phyloP scores from a whole-genome alignment of 2,888 invertebrate genomes.

The Rhagophthalmus giganteus region DNA sequence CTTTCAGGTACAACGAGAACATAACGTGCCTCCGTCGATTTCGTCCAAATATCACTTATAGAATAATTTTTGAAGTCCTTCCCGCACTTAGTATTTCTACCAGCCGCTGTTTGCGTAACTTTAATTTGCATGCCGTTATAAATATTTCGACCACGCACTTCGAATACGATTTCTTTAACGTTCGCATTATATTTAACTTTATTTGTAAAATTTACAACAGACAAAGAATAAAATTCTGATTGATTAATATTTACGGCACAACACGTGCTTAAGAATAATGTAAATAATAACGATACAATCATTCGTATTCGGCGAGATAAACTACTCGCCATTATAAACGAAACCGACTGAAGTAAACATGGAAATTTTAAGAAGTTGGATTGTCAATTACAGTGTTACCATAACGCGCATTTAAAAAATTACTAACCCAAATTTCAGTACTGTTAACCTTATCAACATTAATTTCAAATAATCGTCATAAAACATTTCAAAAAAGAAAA shows the following conservation, averaged over 20 bases:
- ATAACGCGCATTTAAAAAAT: too few relatives aligned
- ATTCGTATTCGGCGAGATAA: conserved; percentile 42
- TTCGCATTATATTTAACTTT: conserved; percentile 35
- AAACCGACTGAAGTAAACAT: conserved; percentile 26
- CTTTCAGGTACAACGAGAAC: conserved; percentile 44
- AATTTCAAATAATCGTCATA: too few relatives aligned
- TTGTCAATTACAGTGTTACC: background rate
- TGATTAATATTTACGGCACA: conserved; percentile 16
- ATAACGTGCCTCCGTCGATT: conserved; percentile 41
- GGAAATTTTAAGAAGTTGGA: conserved; percentile 10
- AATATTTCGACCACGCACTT: conserved; percentile 50
- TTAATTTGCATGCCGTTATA: conserved; percentile 44
- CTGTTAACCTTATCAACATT: background rate
- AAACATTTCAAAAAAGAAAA: background rate
- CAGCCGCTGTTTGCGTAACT: conserved; percentile 42
- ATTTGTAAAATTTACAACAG: conserved; percentile 32
- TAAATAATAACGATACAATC: conserved; percentile 39
- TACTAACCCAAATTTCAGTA: too few relatives aligned
- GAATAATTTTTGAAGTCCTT: conserved; percentile 40
- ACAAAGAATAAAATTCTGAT: conserved; percentile 40
- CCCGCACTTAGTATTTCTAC: conserved; percentile 43
- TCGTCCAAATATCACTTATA: conserved; percentile 42
- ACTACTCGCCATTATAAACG: conserved; percentile 50
- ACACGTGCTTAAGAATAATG: conserved; percentile 22
- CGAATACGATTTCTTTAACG: conserved; percentile 45